Evolutionary conservation across 1,140 invertebrate genomes (phyloP), one percentile per base, ranked within the genome.

Genomic region (Drosophila nigromelanica): DNA sequence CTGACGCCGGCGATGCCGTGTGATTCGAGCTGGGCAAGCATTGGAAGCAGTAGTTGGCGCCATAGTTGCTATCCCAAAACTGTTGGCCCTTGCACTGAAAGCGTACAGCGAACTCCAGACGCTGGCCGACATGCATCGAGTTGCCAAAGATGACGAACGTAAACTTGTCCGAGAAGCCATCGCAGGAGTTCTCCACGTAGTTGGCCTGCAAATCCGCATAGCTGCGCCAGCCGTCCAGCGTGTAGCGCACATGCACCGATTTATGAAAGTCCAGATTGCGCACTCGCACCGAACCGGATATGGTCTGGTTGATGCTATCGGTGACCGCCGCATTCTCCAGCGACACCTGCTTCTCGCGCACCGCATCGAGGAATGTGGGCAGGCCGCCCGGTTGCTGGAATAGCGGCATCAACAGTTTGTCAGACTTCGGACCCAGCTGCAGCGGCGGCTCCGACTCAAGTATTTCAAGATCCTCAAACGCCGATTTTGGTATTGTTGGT

Each of bases 221-320:
- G 30, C 95, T 96, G 61, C 94, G 93, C 98, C 98, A 99, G 18
- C 94, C 94, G 91, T 98, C 97, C 73, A 96, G 93, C 0, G 96
- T 96, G 91, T 98, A 98, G 45, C 98, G 94, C 42, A 98, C 94
- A 76, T 96, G 94, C 11, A 99, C 97, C 21, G 94, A 95, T 93
- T 99, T 99, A 86, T 98, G 95, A 92, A 96, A 99, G 89, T 97
- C 96, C 45, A 99, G 92, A 92, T 99, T 99, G 42, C 97, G 93
- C 7, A 99, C 98, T 24, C 97, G 94, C 3, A 98, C 96, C 0
- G 95, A 94, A 11, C 98, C 98, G 11, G 94, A 95, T n/a, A 99
- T 95, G n/a, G 94, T 95, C 40, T 96, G 94, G 27, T 94, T 94
- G 1, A 94, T 92, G 1, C 94, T 94, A 68, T 97, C 95, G 30